Percentiles rank a stretch among this genome's conserved stretches.
These are phyloP conservation scores for Akabosia matsudoensis DNA, from an alignment of 1,140 invertebrate genomes.

Conservation along the genomic window DNA sequence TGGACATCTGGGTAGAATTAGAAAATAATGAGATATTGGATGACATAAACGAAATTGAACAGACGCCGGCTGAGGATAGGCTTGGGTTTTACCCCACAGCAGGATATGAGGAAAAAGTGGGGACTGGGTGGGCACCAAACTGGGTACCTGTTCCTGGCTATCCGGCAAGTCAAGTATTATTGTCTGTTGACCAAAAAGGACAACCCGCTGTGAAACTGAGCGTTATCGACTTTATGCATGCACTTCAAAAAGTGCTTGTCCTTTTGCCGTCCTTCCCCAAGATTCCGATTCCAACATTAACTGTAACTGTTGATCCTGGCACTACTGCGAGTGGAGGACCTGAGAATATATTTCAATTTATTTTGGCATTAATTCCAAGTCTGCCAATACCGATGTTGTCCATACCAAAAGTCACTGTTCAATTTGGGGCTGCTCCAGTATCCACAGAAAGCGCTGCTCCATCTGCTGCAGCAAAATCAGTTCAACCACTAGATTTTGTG, in stretches of 20 bases:
- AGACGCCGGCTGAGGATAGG: not conserved
- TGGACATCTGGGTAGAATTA: not conserved
- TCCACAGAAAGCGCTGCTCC: not conserved
- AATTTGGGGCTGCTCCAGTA: not conserved
- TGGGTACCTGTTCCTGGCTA: not conserved
- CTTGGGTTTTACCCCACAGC: not conserved
- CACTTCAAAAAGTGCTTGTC: conserved; percentile 4
- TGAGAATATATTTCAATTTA: conserved; percentile 31
- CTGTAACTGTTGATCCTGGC: conserved; percentile 22
- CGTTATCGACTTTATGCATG: conserved; percentile 1
- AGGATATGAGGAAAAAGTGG: no score
- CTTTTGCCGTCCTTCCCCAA: conserved; percentile 13
- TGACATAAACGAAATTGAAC: not conserved
- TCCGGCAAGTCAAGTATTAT: not conserved
- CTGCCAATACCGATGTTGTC: conserved; percentile 19
- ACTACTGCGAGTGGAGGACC: conserved; percentile 16
- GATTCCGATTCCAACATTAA: conserved; percentile 30
- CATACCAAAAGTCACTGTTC: conserved; percentile 27
- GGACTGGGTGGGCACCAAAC: not conserved
- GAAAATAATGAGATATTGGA: not conserved
- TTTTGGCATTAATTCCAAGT: conserved; percentile 30
- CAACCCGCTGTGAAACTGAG: not conserved
- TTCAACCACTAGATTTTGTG: conserved; percentile 13
- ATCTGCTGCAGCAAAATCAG: not conserved
- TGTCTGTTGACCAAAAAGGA: not conserved